Evolutionary conservation across 2,888 invertebrate genomes (phyloP).

Genomic region (Spisula solida): DNA sequence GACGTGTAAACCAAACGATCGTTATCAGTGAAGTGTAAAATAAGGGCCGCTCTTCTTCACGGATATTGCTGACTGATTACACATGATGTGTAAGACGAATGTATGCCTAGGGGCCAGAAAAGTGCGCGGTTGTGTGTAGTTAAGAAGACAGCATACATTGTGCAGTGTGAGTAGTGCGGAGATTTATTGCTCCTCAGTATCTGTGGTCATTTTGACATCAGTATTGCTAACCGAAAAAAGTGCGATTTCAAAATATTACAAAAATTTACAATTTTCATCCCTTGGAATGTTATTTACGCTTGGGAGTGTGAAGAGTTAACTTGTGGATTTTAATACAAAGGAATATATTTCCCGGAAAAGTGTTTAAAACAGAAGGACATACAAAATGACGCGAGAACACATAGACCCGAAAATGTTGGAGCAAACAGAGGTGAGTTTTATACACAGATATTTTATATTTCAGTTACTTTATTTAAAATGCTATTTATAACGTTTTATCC

Average conservation of each 20-base stretch:
- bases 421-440: slow-evolving; percentile 38
- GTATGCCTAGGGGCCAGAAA: slow-evolving; percentile 19
- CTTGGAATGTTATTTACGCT: neutral
- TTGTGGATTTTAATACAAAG: slow-evolving; percentile 22
- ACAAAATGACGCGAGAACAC: slow-evolving; percentile 36
- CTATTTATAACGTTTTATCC: too few species aligned
- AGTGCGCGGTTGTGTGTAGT: neutral
- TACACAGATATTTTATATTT: neutral
- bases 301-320: neutral
- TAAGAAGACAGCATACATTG: neutral
- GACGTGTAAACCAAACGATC: neutral
- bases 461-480: too few species aligned
- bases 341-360: neutral
- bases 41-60: neutral
- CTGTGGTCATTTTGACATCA: neutral
- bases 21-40: slow-evolving; percentile 14
- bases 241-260: neutral
- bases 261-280: neutral
- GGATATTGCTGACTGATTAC: neutral
- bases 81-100: neutral
- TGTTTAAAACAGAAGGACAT: neutral
- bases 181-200: neutral
- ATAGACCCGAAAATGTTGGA: slow-evolving; percentile 40
- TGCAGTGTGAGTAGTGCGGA: neutral
- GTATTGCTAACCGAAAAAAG: neutral